phyloP scores from a whole-genome alignment of 2,888 invertebrate species.

The Strigamia crassipes region DNA sequence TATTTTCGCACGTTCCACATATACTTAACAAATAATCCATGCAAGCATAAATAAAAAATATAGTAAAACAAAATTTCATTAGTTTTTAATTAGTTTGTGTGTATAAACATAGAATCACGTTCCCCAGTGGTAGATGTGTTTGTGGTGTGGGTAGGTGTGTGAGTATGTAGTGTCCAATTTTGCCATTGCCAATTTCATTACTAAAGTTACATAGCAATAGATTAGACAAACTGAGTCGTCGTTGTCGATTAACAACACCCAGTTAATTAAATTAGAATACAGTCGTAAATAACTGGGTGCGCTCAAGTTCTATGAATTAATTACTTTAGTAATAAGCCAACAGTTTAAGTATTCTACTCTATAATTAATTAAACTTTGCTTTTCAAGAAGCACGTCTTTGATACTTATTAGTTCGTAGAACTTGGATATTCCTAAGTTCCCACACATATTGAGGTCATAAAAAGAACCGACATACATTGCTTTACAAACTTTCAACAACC shows the following conservation, averaged over 20 bases:
- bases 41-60: not conserved
- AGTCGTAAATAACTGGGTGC: not conserved
- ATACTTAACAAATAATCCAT: no score
- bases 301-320: not conserved
- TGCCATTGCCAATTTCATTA: slow-evolving; percentile 16
- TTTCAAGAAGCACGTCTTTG: no score
- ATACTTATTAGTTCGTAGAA: no score
- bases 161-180: not conserved
- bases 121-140: not conserved
- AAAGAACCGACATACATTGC: not conserved
- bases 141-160: not conserved
- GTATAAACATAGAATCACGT: not conserved
- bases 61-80: not conserved
- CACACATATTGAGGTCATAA: no score
- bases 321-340: no score
- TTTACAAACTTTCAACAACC: not conserved
- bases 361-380: no score
- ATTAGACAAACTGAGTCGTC: slow-evolving; percentile 3
- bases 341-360: no score
- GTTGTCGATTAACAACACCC: not conserved
- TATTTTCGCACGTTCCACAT: not conserved
- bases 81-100: not conserved
- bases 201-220: not conserved
- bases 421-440: no score
- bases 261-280: slow-evolving; percentile 16